Conservation (phyloP, 2,797 vertebrate species). For the Melanitta fusca region DNA sequence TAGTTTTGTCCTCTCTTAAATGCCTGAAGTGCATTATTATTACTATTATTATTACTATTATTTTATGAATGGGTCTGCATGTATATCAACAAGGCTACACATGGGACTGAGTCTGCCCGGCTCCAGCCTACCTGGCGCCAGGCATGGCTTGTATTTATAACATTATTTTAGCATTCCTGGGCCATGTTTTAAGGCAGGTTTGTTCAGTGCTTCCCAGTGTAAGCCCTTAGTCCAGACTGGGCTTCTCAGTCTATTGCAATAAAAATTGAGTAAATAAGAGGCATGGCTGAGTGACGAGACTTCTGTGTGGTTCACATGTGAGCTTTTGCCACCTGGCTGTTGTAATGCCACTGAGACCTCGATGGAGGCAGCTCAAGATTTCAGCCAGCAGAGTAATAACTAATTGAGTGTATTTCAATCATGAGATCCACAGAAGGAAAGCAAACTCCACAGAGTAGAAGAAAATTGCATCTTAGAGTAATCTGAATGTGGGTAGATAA, state of each 20-base stretch:
- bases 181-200: not conserved
- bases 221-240: not conserved
- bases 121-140: not conserved
- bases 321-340: not conserved
- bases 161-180: not conserved
- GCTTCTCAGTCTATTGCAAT: not conserved
- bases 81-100: not conserved
- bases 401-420: constrained; percentile 72
- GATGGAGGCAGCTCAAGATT: not conserved
- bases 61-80: not conserved
- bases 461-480: constrained; percentile 60
- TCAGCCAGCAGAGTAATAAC: constrained; percentile 49
- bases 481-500: constrained; percentile 65
- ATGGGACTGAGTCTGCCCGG: not conserved
- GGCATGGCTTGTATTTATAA: not conserved
- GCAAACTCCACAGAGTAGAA: constrained; percentile 55
- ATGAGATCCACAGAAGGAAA: constrained; percentile 35
- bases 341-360: not conserved
- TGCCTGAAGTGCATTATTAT: not conserved
- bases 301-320: not conserved
- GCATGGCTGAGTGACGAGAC: not conserved
- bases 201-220: fast-evolving
- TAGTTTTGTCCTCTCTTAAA: not conserved
- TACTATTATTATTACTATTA: not conserved
- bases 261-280: not conserved